Base-by-base conservation (phyloP, 2,888 invertebrate species). In the Ochropleura plecta region DNA sequence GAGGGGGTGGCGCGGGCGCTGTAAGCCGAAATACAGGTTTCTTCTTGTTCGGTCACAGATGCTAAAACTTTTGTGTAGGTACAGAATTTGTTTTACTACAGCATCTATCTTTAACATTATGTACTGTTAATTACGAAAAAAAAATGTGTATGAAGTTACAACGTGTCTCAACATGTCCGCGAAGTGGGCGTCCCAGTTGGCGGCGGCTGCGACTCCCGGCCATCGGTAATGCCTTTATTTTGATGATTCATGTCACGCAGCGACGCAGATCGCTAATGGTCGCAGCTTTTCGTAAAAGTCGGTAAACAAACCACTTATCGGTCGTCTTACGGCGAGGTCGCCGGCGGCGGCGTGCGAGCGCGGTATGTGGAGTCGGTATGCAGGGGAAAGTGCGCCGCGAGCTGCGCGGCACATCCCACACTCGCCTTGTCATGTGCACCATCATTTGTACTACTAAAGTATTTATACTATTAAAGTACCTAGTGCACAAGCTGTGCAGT, bases 331-430 rank as follows among this genome's bases (percentile, higher is more conserved):
- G 76, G 14, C 10, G 53, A 70, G 64, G 59, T 18, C 48, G 53
- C 0, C 65, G 64, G 51, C 63, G 65, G 64, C 46, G 51, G 57
- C 30, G 9, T 63, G 76, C 64, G 40, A 73, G 75, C 59, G 69
- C 46, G 59, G 40, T 12, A 12, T 20, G 59, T 60, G 18, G 18
- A 68, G 70, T 63, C 68, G 87, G 86, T 73, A 79, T 87, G 88
- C 79, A 73, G 81, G 86, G 67, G 86, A 83, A 83, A 86, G 88
- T 87, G 80, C 74, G 79, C 70, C n/a, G n/a, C 44, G 44, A n/a
- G 57, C 48, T 30, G 48, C 60, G 46, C 53, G 40, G 44, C 72
- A 49, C 51, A 55, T 73, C 72, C 66, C 75, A 86, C 76, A 57
- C 53, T 53, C 73, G n/a, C 6, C 51, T 2, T n/a, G 51, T 30